phyloP scores from a whole-genome alignment of 2,888 invertebrate genomes.

The Agrochola lychnidis region DNA sequence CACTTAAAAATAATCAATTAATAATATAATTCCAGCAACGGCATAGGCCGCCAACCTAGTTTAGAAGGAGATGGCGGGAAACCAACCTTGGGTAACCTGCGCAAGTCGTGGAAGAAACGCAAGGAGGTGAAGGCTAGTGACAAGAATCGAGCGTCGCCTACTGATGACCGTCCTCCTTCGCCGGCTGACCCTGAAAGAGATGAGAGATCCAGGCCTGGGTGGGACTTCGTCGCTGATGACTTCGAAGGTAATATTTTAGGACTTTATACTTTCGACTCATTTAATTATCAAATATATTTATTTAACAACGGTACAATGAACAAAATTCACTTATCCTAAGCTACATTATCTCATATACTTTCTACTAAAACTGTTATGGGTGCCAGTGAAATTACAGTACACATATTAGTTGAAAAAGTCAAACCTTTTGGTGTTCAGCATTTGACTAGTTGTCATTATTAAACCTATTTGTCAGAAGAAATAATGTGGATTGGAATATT shows the following conservation, averaged over 20 bases:
- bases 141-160: slow-evolving; percentile 81
- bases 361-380: background rate
- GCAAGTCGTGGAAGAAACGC: slow-evolving; percentile 89
- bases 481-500: background rate
- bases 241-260: slow-evolving; percentile 91
- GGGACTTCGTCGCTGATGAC: slow-evolving; percentile 95
- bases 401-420: background rate
- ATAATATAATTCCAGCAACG: slow-evolving; percentile 76
- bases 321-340: too few relatives aligned
- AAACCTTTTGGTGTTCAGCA: background rate
- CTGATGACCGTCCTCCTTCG: slow-evolving; percentile 82
- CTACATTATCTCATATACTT: too few relatives aligned
- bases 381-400: background rate
- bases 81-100: slow-evolving; percentile 82
- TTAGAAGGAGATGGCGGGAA: slow-evolving; percentile 83
- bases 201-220: slow-evolving; percentile 86
- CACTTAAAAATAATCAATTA: background rate
- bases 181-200: slow-evolving; percentile 79
- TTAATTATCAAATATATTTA: too few relatives aligned
- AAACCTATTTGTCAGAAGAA: background rate
- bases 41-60: slow-evolving; percentile 81
- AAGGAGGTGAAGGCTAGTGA: slow-evolving; percentile 85
- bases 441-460: too few relatives aligned
- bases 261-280: too few relatives aligned
- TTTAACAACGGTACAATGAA: too few relatives aligned